Conservation (phyloP, 2,113 vertebrate genomes). For the Atractosteus spatula region DNA sequence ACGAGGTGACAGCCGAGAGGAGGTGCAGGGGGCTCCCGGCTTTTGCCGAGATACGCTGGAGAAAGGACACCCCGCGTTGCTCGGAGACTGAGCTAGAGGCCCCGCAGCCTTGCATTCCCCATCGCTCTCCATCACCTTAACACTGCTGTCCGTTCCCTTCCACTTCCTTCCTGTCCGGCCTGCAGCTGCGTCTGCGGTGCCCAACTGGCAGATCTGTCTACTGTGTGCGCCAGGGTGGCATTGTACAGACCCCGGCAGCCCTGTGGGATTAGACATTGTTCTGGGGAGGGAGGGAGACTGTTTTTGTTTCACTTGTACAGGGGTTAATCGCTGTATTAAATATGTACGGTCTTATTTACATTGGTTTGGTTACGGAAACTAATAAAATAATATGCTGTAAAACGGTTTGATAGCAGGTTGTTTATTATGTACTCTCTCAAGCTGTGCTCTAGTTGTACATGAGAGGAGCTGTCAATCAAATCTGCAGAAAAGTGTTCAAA, state of each 20-base stretch:
- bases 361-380: constrained; percentile 99
- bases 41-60: too few relatives aligned
- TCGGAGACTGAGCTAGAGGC: too few relatives aligned
- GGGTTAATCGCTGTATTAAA: constrained; percentile 98
- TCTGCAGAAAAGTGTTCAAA: too few relatives aligned
- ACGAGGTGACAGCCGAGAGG: too few relatives aligned
- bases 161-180: constrained; percentile 21
- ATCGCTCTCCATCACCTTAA: too few relatives aligned
- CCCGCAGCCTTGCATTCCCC: too few relatives aligned
- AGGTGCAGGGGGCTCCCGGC: too few relatives aligned
- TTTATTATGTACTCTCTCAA: constrained; percentile 12
- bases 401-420: constrained; percentile 29
- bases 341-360: constrained; percentile 99
- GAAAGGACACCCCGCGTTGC: too few relatives aligned
- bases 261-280: neutral
- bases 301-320: constrained; percentile 95
- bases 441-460: too few relatives aligned
- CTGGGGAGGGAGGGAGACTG: constrained; percentile 53
- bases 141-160: constrained; percentile 37
- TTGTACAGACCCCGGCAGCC: constrained; percentile 64
- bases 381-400: constrained; percentile 94
- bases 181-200: too few relatives aligned
- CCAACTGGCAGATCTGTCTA: neutral
- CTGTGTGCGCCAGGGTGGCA: constrained; percentile 52
- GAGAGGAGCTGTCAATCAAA: too few relatives aligned